Evolutionary conservation across 2,797 vertebrate genomes (phyloP).

Genomic region (Eulemur coronatus): DNA sequence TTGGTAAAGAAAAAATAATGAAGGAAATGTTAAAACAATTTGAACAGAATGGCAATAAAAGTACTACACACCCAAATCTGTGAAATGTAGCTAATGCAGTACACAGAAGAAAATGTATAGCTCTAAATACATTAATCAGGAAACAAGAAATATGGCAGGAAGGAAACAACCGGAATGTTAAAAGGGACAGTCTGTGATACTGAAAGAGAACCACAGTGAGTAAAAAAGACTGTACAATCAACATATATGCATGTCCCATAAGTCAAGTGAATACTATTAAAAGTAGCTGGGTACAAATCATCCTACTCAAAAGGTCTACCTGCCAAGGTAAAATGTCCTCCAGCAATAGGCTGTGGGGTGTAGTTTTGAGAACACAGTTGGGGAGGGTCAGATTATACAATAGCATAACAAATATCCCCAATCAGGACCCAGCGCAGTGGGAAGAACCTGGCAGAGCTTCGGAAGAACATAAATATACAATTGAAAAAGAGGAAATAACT

Average conservation of each 20-base stretch:
- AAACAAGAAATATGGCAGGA: background rate
- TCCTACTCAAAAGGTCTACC: background rate
- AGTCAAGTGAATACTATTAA: background rate
- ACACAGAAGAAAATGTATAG: background rate
- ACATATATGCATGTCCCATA: background rate
- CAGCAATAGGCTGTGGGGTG: background rate
- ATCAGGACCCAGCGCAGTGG: background rate
- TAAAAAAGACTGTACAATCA: background rate
- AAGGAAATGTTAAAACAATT: background rate
- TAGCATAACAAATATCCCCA: background rate
- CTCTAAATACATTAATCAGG: background rate
- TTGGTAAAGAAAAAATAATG: background rate
- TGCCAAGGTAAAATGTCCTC: background rate
- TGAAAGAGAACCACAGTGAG: background rate
- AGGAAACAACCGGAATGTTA: background rate
- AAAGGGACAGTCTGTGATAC: background rate
- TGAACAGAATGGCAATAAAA: background rate
- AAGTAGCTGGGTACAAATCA: background rate
- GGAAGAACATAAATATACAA: background rate
- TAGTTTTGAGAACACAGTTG: background rate
- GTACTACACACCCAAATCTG: background rate
- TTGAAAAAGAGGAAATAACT: background rate
- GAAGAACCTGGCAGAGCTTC: background rate
- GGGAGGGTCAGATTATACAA: background rate
- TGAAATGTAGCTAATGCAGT: background rate